Evolutionary conservation across 1,140 invertebrate species (phyloP).

Genomic region (Hydropsyche tenuis): DNA sequence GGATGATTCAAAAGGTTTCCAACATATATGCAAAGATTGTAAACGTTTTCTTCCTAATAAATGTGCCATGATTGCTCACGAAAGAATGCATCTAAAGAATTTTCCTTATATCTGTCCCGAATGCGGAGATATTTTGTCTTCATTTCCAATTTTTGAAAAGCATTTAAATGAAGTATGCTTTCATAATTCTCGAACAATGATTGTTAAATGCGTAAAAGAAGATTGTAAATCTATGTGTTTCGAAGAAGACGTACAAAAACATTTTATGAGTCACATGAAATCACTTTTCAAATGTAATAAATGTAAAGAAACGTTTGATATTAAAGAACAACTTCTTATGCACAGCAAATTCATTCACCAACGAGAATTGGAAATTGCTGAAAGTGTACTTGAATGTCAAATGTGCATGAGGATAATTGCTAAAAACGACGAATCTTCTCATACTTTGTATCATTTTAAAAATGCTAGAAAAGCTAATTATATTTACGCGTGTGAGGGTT

Average conservation of each 20-base stretch:
- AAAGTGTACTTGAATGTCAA: not conserved
- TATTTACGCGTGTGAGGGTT: not conserved
- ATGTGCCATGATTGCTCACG: slow-evolving; percentile 60
- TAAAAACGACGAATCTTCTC: not conserved
- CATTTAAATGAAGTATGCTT: slow-evolving; percentile 63
- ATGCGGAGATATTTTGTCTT: slow-evolving; percentile 58
- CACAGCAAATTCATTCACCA: not conserved
- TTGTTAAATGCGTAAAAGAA: slow-evolving; percentile 56
- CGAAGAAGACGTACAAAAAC: slow-evolving; percentile 54
- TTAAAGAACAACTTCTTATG: not conserved
- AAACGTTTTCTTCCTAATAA: slow-evolving; percentile 58
- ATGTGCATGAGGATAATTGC: not conserved
- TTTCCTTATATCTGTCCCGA: slow-evolving; percentile 63
- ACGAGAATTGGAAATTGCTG: not conserved
- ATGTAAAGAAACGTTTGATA: slow-evolving; percentile 50
- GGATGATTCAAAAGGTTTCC: slow-evolving; percentile 55
- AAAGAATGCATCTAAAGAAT: slow-evolving; percentile 57
- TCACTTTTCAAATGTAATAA: slow-evolving; percentile 57
- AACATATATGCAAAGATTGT: slow-evolving; percentile 56
- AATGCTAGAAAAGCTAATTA: not conserved
- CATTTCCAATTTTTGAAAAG: slow-evolving; percentile 54
- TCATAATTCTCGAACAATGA: slow-evolving; percentile 60
- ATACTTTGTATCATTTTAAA: not conserved
- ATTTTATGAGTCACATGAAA: slow-evolving; percentile 60
- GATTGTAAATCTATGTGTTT: slow-evolving; percentile 55